phyloP scores from a whole-genome alignment of 2,113 vertebrate genomes.

The Brevimyrus niger region DNA sequence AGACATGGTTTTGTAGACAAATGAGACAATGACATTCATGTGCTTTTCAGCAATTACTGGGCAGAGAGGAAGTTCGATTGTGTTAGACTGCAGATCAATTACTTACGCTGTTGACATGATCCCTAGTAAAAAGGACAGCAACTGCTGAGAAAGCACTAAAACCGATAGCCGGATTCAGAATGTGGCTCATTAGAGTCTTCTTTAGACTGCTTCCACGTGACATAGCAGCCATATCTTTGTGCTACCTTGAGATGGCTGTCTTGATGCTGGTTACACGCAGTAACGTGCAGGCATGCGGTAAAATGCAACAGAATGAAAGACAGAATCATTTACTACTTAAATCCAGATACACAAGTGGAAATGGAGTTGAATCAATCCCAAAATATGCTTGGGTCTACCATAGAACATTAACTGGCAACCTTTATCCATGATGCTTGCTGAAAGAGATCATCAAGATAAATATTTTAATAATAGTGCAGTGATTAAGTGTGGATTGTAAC shows the following conservation, averaged over 20 bases:
- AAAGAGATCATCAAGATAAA: not conserved
- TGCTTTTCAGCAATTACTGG: not conserved
- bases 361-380: not conserved
- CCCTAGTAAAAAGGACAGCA: not conserved
- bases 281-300: not conserved
- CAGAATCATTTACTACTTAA: not conserved
- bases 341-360: not conserved
- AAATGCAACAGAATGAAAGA: not conserved
- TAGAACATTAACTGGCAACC: not conserved
- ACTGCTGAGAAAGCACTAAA: not conserved
- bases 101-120: not conserved
- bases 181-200: not conserved
- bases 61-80: not conserved
- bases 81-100: not conserved
- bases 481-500: not conserved
- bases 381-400: not conserved
- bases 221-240: not conserved
- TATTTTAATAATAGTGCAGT: not conserved
- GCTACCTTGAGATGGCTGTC: not conserved
- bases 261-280: not conserved
- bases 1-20: not conserved
- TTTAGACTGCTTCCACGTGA: not conserved
- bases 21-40: not conserved
- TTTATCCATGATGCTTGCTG: not conserved
- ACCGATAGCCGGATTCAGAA: not conserved